Base-by-base conservation (phyloP, 2,113 vertebrate species). In the Suncus etruscus region DNA sequence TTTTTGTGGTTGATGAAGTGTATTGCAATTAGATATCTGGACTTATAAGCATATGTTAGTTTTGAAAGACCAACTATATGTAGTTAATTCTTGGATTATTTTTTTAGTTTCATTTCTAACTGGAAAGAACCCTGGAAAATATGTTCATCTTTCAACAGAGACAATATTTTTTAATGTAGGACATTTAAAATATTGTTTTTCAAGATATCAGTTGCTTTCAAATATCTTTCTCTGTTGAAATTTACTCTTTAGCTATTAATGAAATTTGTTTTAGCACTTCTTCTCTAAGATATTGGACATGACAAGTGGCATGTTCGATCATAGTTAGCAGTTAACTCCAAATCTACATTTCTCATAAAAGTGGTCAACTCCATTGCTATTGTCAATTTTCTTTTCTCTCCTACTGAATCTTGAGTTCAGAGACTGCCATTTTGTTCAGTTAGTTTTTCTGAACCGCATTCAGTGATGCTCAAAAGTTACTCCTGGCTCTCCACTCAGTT, bases 31-130 rank as follows among this genome's bases (percentile, higher is more conserved):
- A 63, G 27, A 85, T 31, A 78, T 86, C 78, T 92, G 66, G 51
- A 24, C 29, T 93, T 78, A 12, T 39, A 83, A 87, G 39, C 66
- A 8, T 45, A 68, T 78, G 78, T 87, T 89, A 86, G 61, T 54
- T 86, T 70, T 76, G 48, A 79, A 92, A 94, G 50, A 77, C 75
- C 91, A 94, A 91, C 32, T 77, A 66, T 63, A 70, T 76, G 25
- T 75, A 91, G 61, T 91, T 96, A 87, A 90, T 83, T 87, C 31
- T 90, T 94, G 93, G 73, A 92, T 63, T 90, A 22, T 91, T 93
- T 89, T 16, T 65, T 45, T 14, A 73, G 72, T 87, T 70, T 94
- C 66, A 91, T 94, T 94, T 75, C 72, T 91, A 77, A 88, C 87
- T 91, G 79, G 72, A 91, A 92, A 63, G 1, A 11, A 32, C 45